Evolutionary conservation across 2,113 vertebrate species (phyloP), one percentile per base, ranked within the genome.

Genomic region (Picathartes gymnocephalus): DNA sequence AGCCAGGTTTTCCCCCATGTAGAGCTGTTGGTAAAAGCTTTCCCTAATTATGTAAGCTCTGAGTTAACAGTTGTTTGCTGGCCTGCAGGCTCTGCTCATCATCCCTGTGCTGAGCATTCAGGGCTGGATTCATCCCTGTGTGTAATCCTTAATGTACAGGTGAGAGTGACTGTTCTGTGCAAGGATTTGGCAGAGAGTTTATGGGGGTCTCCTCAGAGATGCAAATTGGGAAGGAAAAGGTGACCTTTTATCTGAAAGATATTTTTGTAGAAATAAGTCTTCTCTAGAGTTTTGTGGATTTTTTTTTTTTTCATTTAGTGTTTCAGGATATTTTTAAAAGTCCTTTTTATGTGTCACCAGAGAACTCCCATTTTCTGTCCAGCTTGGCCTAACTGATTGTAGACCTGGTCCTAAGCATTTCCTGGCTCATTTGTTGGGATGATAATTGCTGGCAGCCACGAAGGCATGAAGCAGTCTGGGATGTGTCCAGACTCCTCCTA

Each of bases 71-170:
- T 13, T 54, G 31, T 2, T 1, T 56, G 45, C 30, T 47, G 57
- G 21, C 37, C 54, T 77, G 50, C 58, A 47, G 54, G n/a, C 54
- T 94, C 54, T 10, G 17, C 27, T 82, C 44, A 3, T 1, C 2
- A 30, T 62, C 35, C 33, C 37, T 1, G 2, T 74, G 51, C 70
- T 66, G 78, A 44, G 56, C 51, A 24, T 17, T 0, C 5, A 56
- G 70, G 56, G 56, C 1, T 72, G n/a, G 71, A 21, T 61, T 40
- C 0, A 2, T 79, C 57, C 66, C 2, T 15, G 8, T 37, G 8
- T 62, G 4, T 23, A 28, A 16, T 21, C 5, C 6, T 54, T 28
- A 18, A 8, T 0, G 1, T 8, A 9, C 28, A 13, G 4, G 8
- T 21, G 20, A 44, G 25, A 10, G 37, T 45, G 60, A 4, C 69